These are phyloP conservation scores for Montipora cactus DNA, from an alignment of 64 coral and sea anemone genomes.

Conservation along the genomic window DNA sequence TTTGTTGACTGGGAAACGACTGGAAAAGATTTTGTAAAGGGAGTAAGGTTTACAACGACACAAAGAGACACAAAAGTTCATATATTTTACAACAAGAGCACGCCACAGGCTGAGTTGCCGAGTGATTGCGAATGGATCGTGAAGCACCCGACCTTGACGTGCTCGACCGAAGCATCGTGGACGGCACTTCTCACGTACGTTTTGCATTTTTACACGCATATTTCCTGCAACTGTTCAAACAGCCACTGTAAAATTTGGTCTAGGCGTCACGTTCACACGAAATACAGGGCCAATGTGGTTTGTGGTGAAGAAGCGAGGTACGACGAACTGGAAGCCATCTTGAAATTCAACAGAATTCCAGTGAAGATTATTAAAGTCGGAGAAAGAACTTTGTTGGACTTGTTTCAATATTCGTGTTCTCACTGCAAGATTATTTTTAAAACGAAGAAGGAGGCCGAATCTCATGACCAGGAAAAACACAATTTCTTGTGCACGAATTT, in stretches of 20 bases:
- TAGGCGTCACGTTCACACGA: slow-evolving; percentile 78
- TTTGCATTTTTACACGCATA: slow-evolving; percentile 89
- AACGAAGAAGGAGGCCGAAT: slow-evolving; percentile 62
- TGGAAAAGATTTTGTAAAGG: slow-evolving; percentile 84
- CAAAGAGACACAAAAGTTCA: slow-evolving; percentile 77
- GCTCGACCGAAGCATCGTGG: slow-evolving; percentile 83
- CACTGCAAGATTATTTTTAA: slow-evolving; percentile 92
- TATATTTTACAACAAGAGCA: slow-evolving; percentile 91
- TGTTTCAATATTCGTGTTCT: slow-evolving; percentile 81
- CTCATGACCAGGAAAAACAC: slow-evolving; percentile 78
- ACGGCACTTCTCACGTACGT: slow-evolving; percentile 87
- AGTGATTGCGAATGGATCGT: slow-evolving; percentile 83
- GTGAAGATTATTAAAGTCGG: slow-evolving; percentile 80
- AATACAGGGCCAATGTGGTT: slow-evolving; percentile 70
- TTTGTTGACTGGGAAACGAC: slow-evolving; percentile 94
- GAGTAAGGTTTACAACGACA: slow-evolving; percentile 83
- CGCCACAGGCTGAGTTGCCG: slow-evolving; percentile 56
- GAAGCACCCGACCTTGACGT: slow-evolving; percentile 75
- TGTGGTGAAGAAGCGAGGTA: slow-evolving; percentile 80
- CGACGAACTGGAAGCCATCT: slow-evolving; percentile 88
- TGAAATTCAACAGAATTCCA: slow-evolving; percentile 89
- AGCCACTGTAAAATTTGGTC: slow-evolving; percentile 70
- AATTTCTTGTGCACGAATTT: slow-evolving; percentile 84
- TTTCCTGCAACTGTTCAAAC: slow-evolving; percentile 65
- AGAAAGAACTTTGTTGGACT: slow-evolving; percentile 80